Percentiles rank a stretch among this genome's conserved stretches.
Evolutionary conservation across 2,113 vertebrate genomes (phyloP).

Genomic region (Pelvicachromis taeniatus): DNA sequence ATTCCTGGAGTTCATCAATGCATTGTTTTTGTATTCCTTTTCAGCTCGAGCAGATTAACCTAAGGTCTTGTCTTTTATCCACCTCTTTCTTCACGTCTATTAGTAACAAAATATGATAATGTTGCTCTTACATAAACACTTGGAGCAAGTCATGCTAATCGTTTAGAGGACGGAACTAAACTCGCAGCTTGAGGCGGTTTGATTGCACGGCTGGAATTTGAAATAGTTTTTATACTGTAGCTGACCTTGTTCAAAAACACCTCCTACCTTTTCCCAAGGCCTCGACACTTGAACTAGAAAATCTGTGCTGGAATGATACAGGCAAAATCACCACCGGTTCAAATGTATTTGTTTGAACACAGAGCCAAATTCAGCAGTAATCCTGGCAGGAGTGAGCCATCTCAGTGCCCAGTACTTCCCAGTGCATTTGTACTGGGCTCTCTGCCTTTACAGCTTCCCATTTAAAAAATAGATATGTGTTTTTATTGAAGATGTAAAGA

Average conservation of each 20-base stretch:
- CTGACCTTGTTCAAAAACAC: neutral
- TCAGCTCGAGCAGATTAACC: constrained; percentile 19
- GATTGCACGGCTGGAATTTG: constrained; percentile 12
- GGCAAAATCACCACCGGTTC: neutral
- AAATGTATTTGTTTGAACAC: constrained; percentile 27
- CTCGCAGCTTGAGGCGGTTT: neutral
- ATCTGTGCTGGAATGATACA: neutral
- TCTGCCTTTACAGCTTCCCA: constrained; percentile 12
- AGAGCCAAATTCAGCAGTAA: constrained; percentile 35
- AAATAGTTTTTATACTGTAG: neutral
- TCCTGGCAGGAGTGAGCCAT: constrained; percentile 37
- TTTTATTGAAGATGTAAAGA: neutral
- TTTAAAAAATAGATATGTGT: neutral
- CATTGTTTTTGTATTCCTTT: constrained; percentile 21
- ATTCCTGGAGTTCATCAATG: neutral
- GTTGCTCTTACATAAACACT: constrained; percentile 21
- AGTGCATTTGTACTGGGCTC: constrained; percentile 35
- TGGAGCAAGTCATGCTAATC: constrained; percentile 7
- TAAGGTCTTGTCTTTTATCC: constrained; percentile 26
- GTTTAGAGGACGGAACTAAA: neutral
- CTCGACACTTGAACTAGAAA: neutral
- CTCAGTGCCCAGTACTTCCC: constrained; percentile 30
- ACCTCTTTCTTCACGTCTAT: constrained; percentile 1
- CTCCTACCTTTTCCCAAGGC: neutral
- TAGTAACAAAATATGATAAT: constrained; percentile 42